Evolutionary conservation across 2,797 vertebrate species (phyloP), one percentile per base, ranked within the genome.

Genomic region (Triplophysa bombifrons): DNA sequence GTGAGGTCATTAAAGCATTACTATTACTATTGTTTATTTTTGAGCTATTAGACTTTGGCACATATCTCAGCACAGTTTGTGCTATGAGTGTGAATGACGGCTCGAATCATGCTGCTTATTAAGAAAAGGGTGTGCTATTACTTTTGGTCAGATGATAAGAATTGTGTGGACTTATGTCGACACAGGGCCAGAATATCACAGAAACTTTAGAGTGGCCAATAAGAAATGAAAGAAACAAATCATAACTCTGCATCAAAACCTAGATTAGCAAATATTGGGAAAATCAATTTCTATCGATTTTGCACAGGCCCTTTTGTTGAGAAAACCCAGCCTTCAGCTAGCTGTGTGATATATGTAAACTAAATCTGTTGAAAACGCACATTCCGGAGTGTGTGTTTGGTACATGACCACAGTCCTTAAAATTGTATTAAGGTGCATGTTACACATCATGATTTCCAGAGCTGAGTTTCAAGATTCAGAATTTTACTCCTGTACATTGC

Each of bases 361-460:
- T 48, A n/a, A 12, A 17, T 58, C 4, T 68, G 51, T 27, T 68
- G 12, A 56, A 60, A 77, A 77, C 50, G 11, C 3, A 61, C n/a
- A 55, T 4, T 51, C 6, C 2, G 12, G 61, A 30, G 73, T 53
- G 73, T 41, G 63, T 80, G 63, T 80, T 68, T 61, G 44, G 9
- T 70, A 69, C 53, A 30, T 78, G 56, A 19, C 53, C 16, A 41
- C 34, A 14, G 17, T 63, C n/a, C 65, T 68, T 2, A 1, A n/a
- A 34, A 34, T 77, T 77, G 58, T 69, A 69, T 69, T 77, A 69
- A 38, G 65, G 75, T 20, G 4, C 4, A 68, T 63, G 67, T 38
- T 61, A 51, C 76, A 70, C 64, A 46, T 71, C 27, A 67, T 74
- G 65, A 53, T 25, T 76, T 68, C 27, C 25, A 66, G 60, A 79